Evolutionary conservation across 2,888 invertebrate genomes (phyloP).

Genomic region (Agrotis segetum): DNA sequence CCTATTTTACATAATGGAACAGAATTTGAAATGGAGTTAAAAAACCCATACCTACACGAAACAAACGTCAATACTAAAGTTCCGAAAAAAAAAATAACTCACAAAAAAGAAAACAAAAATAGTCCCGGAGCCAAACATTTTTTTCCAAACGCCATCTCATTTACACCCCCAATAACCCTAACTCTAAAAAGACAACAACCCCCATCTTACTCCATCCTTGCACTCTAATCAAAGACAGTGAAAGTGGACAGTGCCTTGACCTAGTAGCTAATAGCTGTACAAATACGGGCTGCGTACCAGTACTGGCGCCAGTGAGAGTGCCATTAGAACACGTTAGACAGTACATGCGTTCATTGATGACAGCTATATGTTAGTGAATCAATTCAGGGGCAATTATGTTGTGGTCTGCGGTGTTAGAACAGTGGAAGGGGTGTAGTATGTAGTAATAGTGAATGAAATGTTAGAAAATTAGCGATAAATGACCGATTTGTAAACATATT

Average conservation of each 20-base stretch:
- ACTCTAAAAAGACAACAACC: neutral
- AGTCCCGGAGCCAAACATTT: slow-evolving; percentile 22
- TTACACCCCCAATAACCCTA: neutral
- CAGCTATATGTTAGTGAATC: slow-evolving; percentile 55
- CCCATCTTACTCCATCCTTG: slow-evolving; percentile 25
- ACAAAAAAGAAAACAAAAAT: slow-evolving; percentile 18
- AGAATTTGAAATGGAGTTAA: neutral
- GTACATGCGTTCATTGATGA: slow-evolving; percentile 57
- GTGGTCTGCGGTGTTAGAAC: slow-evolving; percentile 47
- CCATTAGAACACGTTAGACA: slow-evolving; percentile 59
- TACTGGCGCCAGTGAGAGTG: slow-evolving; percentile 57
- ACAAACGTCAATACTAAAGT: accelerated
- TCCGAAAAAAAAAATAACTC: neutral
- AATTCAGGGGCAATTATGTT: slow-evolving; percentile 50
- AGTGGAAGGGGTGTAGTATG: slow-evolving; percentile 32
- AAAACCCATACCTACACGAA: too few species aligned
- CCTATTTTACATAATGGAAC: neutral
- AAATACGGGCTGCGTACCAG: slow-evolving; percentile 51
- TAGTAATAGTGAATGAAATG: slow-evolving; percentile 36
- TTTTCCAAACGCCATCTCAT: slow-evolving; percentile 17
- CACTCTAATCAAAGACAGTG: slow-evolving; percentile 72
- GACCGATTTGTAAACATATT: slow-evolving; percentile 22
- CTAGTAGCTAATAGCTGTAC: slow-evolving; percentile 60
- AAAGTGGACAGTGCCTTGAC: slow-evolving; percentile 75
- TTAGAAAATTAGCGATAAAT: slow-evolving; percentile 44